phyloP scores from a whole-genome alignment of 1,140 invertebrate genomes.

The Drosophila saltans region DNA sequence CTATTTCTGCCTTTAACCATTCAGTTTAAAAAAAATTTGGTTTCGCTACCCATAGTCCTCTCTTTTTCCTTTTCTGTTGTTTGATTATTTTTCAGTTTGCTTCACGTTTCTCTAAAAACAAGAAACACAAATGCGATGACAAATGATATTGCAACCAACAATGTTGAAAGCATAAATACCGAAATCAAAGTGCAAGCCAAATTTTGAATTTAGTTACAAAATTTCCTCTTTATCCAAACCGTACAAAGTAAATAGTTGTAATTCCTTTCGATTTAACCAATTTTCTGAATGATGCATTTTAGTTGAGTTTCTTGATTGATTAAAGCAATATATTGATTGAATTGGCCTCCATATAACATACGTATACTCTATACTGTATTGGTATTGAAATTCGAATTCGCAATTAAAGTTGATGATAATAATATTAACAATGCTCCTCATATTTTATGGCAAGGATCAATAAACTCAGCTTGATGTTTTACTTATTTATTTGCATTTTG shows the following conservation, averaged over 20 bases:
- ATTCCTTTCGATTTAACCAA: slow-evolving; percentile 73
- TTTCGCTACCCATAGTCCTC: slow-evolving; percentile 6
- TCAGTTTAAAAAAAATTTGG: slow-evolving; percentile 1
- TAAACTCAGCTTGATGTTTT: slow-evolving; percentile 82
- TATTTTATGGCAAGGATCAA: slow-evolving; percentile 62
- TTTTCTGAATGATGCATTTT: slow-evolving; percentile 81
- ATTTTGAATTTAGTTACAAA: slow-evolving; percentile 82
- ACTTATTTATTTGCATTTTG: slow-evolving; percentile 83
- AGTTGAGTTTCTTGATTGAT: slow-evolving; percentile 74
- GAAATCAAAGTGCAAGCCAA: slow-evolving; percentile 74
- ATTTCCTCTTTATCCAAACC: slow-evolving; percentile 83
- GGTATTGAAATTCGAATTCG: slow-evolving; percentile 15
- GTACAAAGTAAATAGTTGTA: slow-evolving; percentile 80
- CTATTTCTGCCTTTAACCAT: not conserved
- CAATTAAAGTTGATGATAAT: not conserved
- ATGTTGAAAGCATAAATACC: slow-evolving; percentile 33
- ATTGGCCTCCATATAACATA: slow-evolving; percentile 18
- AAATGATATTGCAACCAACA: slow-evolving; percentile 44
- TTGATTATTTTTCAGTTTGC: slow-evolving; percentile 41
- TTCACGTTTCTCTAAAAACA: slow-evolving; percentile 57
- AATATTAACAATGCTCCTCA: slow-evolving; percentile 8
- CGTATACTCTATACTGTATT: slow-evolving; percentile 35
- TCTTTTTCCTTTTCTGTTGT: not conserved
- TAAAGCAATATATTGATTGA: slow-evolving; percentile 43
- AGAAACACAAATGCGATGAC: slow-evolving; percentile 68